Evolutionary conservation across 2,113 vertebrate genomes (phyloP).

Genomic region (Ranitomeya imitator): DNA sequence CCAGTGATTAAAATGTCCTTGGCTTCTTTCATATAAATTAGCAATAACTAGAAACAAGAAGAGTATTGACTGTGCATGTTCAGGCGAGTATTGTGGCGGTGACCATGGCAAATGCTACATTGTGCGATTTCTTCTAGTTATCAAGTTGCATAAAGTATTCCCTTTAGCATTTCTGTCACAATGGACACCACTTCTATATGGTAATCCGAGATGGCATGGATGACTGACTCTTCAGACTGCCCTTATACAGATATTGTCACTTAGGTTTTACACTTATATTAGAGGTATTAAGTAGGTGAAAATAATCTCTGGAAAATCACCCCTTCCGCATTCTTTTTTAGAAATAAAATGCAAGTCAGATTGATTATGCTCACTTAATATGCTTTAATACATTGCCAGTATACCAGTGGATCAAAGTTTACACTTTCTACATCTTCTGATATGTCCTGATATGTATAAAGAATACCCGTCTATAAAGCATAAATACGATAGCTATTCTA

Average conservation of each 20-base stretch:
- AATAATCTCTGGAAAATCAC: not conserved
- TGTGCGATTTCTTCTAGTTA: conserved; percentile 8
- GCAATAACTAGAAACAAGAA: not conserved
- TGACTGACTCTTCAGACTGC: not conserved
- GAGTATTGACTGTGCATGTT: conserved; percentile 14
- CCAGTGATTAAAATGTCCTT: conserved; percentile 45
- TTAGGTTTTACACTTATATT: not conserved
- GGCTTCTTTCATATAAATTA: not conserved
- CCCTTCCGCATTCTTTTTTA: not conserved
- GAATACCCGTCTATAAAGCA: too few relatives aligned
- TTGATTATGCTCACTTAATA: not conserved
- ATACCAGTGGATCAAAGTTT: too few relatives aligned
- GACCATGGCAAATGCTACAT: conserved; percentile 16
- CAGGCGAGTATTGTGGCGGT: conserved; percentile 33
- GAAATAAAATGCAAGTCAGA: not conserved
- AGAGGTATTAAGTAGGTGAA: not conserved
- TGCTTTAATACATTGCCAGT: too few relatives aligned
- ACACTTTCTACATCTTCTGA: too few relatives aligned
- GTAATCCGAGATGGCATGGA: conserved; percentile 36
- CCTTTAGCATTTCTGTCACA: not conserved
- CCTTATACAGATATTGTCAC: not conserved
- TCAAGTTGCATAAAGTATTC: conserved; percentile 19
- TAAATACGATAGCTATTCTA: too few relatives aligned
- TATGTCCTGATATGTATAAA: too few relatives aligned
- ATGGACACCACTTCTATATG: conserved; percentile 7